A percentile compares a stretch with the other conserved stretches of the same genome.
phyloP scores from a whole-genome alignment of 53 echinoderm and acorn worm genomes.

The Apostichopus leukothele region DNA sequence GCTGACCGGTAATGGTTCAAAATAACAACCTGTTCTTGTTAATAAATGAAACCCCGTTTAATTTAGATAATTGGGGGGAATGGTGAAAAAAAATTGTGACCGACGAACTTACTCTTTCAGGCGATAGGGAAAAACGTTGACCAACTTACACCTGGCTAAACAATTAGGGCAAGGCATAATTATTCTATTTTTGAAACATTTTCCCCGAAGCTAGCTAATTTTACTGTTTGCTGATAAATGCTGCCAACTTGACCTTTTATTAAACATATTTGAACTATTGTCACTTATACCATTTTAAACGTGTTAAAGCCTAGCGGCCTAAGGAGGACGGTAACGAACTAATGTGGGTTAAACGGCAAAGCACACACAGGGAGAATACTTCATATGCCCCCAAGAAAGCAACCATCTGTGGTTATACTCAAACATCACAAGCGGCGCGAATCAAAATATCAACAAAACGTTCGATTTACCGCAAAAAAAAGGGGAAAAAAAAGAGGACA shows the following conservation, averaged over 20 bases:
- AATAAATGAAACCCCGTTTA: too few relatives aligned
- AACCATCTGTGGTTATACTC: neutral
- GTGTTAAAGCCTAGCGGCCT: neutral
- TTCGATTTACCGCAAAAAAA: neutral
- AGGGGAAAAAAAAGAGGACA: too few relatives aligned
- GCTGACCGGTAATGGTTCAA: too few relatives aligned
- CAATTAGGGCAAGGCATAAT: conserved; percentile 3
- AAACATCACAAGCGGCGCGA: neutral
- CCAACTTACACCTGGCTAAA: conserved; percentile 14
- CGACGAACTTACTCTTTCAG: neutral
- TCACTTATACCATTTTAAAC: neutral
- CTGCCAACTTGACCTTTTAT: neutral
- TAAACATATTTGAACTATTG: neutral
- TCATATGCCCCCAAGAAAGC: neutral
- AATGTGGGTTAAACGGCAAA: neutral
- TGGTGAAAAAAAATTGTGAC: too few relatives aligned
- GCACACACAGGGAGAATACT: neutral
- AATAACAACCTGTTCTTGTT: too few relatives aligned
- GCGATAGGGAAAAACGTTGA: neutral
- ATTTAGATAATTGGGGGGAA: too few relatives aligned
- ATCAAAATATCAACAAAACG: neutral
- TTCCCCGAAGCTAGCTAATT: conserved; percentile 1
- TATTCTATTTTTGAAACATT: conserved; percentile 14
- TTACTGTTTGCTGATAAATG: neutral
- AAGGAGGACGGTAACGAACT: neutral